Conservation (phyloP, 1,140 invertebrate species). For the Drosophila miranda region DNA sequence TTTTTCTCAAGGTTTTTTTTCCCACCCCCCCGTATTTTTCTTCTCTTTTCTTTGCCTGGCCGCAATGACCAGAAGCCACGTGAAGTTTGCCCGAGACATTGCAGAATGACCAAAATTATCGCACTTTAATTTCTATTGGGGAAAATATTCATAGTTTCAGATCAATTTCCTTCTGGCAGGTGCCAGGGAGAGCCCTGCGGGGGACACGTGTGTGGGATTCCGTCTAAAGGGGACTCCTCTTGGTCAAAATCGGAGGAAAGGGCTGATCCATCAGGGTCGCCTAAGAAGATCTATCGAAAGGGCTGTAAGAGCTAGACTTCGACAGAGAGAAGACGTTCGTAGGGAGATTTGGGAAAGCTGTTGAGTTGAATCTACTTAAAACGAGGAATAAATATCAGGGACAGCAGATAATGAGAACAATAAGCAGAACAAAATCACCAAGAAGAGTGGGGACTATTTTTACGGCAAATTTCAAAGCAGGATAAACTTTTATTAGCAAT, state of each 20-base stretch:
- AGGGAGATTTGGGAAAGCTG: no score
- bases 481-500: no score
- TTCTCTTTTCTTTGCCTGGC: slow-evolving; percentile 28
- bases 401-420: no score
- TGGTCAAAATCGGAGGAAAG: slow-evolving; percentile 1
- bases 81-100: slow-evolving; percentile 45
- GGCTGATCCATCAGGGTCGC: no score
- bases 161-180: slow-evolving; percentile 25
- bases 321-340: no score
- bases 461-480: no score
- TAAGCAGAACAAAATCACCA: no score
- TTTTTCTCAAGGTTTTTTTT: slow-evolving; percentile 58
- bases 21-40: slow-evolving; percentile 21
- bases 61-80: slow-evolving; percentile 66
- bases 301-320: no score
- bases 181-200: slow-evolving; percentile 8
- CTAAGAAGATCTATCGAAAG: no score
- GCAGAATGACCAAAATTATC: slow-evolving; percentile 51
- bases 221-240: slow-evolving; percentile 25
- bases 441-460: no score
- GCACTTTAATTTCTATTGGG: not conserved
- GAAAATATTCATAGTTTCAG: slow-evolving; percentile 4
- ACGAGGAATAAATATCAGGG: no score
- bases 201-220: slow-evolving; percentile 48
- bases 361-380: no score